These are phyloP conservation scores for Ranitomeya variabilis DNA, from an alignment of 2,113 vertebrate species.

Conservation along the genomic window DNA sequence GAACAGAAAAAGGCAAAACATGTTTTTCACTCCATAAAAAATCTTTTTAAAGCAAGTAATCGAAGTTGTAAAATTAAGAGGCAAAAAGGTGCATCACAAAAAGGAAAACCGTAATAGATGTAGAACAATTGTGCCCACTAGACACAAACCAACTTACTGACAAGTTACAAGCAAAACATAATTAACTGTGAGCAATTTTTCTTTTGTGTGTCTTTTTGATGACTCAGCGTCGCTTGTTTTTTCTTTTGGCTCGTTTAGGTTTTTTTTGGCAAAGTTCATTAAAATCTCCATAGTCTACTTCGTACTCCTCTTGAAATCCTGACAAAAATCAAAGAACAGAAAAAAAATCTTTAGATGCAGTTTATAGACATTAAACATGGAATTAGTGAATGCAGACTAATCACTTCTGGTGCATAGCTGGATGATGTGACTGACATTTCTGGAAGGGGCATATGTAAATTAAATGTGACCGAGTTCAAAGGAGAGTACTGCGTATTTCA, in stretches of 20 bases:
- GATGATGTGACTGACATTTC: no score
- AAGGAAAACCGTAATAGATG: neutral
- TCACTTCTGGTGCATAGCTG: no score
- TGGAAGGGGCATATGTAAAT: no score
- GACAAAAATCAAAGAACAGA: constrained; percentile 29
- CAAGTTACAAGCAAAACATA: neutral
- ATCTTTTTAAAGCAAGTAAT: no score
- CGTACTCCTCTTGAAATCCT: constrained; percentile 68
- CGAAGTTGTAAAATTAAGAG: neutral
- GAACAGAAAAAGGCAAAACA: no score
- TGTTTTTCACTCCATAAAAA: no score
- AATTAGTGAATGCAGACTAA: neutral
- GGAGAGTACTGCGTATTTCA: no score
- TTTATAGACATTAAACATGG: neutral
- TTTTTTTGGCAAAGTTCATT: constrained; percentile 70
- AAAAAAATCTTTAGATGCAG: neutral
- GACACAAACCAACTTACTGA: neutral
- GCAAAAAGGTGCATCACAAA: neutral
- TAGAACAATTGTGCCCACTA: neutral
- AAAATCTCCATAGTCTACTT: constrained; percentile 71
- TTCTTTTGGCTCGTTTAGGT: constrained; percentile 63
- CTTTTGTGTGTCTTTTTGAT: neutral
- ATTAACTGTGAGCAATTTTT: neutral
- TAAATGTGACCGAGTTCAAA: no score
- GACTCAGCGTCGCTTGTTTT: constrained; percentile 59